Evolutionary conservation across 2,113 vertebrate genomes (phyloP).

Genomic region (Rhadina sibilatrix): DNA sequence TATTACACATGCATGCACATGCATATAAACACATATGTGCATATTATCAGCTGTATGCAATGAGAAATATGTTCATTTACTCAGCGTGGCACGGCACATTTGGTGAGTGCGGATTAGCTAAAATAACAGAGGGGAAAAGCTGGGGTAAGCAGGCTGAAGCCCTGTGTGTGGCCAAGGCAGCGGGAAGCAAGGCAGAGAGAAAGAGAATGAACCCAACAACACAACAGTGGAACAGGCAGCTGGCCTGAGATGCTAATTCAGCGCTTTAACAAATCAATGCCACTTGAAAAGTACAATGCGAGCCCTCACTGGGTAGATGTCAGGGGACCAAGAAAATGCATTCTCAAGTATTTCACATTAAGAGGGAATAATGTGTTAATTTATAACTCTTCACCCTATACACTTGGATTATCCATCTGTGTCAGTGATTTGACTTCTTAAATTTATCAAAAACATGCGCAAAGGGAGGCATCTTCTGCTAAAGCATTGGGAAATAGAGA

Average conservation of each 20-base stretch:
- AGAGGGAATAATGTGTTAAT: constrained; percentile 98
- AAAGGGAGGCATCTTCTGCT: constrained; percentile 74
- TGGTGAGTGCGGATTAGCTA: constrained; percentile 46
- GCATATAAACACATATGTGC: background rate
- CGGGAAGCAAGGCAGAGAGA: constrained; percentile 57
- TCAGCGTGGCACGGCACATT: constrained; percentile 21
- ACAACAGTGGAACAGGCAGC: constrained; percentile 82
- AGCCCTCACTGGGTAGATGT: constrained; percentile 91
- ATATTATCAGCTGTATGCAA: background rate
- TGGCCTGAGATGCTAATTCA: constrained; percentile 96
- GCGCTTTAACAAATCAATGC: constrained; percentile 99
- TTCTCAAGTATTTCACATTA: constrained; percentile 93
- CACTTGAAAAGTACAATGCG: constrained; percentile 95
- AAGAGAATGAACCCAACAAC: constrained; percentile 72
- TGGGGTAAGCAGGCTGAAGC: constrained; percentile 62
- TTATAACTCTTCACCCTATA: constrained; percentile 95
- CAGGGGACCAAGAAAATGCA: constrained; percentile 87
- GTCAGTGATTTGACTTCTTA: constrained; percentile 89
- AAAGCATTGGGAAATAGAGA: constrained; percentile 54
- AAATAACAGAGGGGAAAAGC: constrained; percentile 61
- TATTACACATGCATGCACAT: background rate
- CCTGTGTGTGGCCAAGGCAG: constrained; percentile 71
- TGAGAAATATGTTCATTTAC: constrained; percentile 22
- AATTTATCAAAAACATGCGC: constrained; percentile 90
- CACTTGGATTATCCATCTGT: constrained; percentile 96